Evolutionary conservation across 2,797 vertebrate species (phyloP).

Genomic region (Gambusia yucatana): DNA sequence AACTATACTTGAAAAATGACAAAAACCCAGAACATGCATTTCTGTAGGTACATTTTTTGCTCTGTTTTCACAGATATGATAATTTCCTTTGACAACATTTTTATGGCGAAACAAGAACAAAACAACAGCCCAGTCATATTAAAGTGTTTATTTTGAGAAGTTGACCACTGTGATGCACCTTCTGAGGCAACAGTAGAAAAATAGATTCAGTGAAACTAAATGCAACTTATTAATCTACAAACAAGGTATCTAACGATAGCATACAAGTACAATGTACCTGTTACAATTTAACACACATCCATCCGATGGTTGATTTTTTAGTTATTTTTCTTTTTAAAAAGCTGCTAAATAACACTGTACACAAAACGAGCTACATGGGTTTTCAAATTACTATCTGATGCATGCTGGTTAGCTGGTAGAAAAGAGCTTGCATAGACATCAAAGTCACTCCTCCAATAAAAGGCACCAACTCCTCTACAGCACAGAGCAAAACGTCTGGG

Average conservation of each 20-base stretch:
- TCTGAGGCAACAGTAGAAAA: constrained; percentile 85
- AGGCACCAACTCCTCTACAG: constrained; percentile 83
- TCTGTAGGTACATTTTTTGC: not conserved
- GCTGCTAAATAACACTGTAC: constrained; percentile 79
- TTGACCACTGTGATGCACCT: constrained; percentile 81
- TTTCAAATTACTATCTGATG: constrained; percentile 76
- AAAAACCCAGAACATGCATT: not conserved
- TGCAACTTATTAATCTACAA: constrained; percentile 81
- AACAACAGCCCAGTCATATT: constrained; percentile 48
- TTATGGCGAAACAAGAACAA: not conserved
- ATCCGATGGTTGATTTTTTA: constrained; percentile 65
- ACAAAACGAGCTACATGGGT: constrained; percentile 79
- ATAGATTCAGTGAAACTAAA: constrained; percentile 86
- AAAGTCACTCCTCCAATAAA: constrained; percentile 81
- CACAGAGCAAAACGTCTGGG: constrained; percentile 74
- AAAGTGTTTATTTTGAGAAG: constrained; percentile 83
- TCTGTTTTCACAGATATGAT: not conserved
- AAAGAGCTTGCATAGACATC: constrained; percentile 85
- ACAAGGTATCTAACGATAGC: constrained; percentile 74
- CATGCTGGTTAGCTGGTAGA: constrained; percentile 82
- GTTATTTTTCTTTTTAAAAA: constrained; percentile 51
- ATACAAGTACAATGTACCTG: constrained; percentile 79
- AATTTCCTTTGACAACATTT: not conserved
- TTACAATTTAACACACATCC: constrained; percentile 73
- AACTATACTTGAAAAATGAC: not conserved